Evolutionary conservation across 2,113 vertebrate genomes (phyloP).

Genomic region (Hemiprocne comata): DNA sequence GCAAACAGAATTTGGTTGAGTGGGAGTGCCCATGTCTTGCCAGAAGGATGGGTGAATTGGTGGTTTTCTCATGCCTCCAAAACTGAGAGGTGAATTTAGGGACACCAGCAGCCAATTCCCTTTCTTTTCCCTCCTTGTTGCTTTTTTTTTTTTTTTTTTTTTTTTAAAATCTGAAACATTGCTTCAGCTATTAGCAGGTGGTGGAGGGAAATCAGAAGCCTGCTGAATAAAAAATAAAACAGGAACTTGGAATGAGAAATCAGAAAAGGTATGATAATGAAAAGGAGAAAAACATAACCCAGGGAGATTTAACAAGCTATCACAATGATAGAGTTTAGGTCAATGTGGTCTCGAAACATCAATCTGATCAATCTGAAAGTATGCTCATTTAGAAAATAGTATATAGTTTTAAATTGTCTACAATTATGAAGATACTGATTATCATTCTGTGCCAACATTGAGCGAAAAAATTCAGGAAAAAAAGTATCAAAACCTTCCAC

Average conservation of each 20-base stretch:
- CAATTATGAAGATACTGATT: background rate
- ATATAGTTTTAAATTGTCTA: background rate
- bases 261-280: background rate
- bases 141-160: background rate
- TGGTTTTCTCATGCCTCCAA: background rate
- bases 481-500: background rate
- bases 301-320: background rate
- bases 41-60: background rate
- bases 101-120: background rate
- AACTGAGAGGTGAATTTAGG: background rate
- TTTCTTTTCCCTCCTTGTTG: background rate
- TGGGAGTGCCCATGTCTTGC: background rate
- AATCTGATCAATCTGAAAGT: background rate
- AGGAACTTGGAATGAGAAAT: background rate
- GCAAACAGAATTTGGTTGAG: background rate
- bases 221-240: background rate
- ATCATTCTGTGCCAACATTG: conserved; percentile 4
- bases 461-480: background rate
- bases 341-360: conserved; percentile 3
- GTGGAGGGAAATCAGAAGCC: background rate
- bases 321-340: background rate
- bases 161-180: background rate
- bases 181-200: background rate
- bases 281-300: background rate
- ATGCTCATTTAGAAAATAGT: background rate